A percentile compares a stretch with the other conserved stretches of the same genome.
Evolutionary conservation across 2,797 vertebrate species (phyloP).

Genomic region (Mus minutoides): DNA sequence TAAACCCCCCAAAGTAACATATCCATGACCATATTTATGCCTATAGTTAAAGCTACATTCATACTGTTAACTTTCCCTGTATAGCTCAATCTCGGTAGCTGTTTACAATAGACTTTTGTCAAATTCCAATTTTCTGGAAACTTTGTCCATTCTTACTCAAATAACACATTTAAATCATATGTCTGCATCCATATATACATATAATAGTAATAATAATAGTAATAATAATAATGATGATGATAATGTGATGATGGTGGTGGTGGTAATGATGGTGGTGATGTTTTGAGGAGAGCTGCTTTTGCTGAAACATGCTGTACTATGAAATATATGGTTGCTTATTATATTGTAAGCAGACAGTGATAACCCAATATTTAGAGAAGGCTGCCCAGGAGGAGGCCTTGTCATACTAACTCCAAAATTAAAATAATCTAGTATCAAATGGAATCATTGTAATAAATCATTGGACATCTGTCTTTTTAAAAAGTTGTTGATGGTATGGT

Average conservation of each 20-base stretch:
- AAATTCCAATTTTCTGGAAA: background rate
- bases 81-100: background rate
- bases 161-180: background rate
- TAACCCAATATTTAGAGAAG: constrained; percentile 40
- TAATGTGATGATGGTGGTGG: background rate
- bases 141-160: background rate
- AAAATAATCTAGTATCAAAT: background rate
- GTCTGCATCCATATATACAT: background rate
- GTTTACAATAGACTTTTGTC: background rate
- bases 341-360: constrained; percentile 2
- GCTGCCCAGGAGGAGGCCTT: constrained; percentile 68
- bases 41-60: background rate
- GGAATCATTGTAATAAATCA: background rate
- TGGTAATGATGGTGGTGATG: background rate
- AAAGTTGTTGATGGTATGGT: background rate
- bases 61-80: background rate
- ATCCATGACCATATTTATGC: background rate
- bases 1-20: background rate
- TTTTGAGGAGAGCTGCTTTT: background rate
- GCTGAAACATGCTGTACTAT: background rate
- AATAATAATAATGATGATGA: background rate
- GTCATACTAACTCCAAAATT: constrained; percentile 27
- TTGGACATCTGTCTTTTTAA: background rate
- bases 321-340: background rate
- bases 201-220: background rate